Conservation (phyloP, 2,888 invertebrate species). For the Eupithecia tripunctaria region DNA sequence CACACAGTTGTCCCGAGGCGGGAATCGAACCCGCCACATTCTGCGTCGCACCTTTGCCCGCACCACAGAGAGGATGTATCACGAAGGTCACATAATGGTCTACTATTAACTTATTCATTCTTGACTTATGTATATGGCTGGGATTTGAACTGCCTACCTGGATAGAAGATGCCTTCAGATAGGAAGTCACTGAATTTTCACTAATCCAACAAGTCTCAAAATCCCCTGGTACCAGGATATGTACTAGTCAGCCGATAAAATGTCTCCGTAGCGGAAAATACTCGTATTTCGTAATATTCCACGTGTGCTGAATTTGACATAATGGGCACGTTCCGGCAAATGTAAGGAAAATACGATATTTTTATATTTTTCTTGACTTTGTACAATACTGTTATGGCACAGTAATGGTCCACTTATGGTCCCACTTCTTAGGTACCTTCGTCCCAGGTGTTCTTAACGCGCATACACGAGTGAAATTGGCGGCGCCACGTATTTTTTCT, state of each 20-base stretch:
- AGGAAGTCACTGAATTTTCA: background rate
- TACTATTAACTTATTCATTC: too few relatives aligned
- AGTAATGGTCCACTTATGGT: conserved; percentile 3
- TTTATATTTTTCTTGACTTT: conserved; percentile 11
- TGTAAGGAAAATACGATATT: conserved; percentile 16
- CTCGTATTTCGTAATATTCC: conserved; percentile 4
- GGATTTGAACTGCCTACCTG: too few relatives aligned
- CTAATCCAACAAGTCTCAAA: background rate
- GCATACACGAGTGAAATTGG: too few relatives aligned
- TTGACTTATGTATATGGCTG: too few relatives aligned
- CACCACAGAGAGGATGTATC: too few relatives aligned
- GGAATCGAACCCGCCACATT: too few relatives aligned
- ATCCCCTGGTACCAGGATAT: background rate
- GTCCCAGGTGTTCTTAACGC: background rate
- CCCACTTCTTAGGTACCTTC: background rate
- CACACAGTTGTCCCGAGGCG: too few relatives aligned
- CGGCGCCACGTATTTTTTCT: too few relatives aligned
- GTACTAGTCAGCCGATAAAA: background rate
- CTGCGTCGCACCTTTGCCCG: too few relatives aligned
- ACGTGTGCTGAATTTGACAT: conserved; percentile 21
- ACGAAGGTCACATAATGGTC: too few relatives aligned
- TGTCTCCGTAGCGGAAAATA: background rate
- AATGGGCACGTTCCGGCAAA: conserved; percentile 22
- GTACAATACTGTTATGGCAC: background rate
- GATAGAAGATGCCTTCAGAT: too few relatives aligned